Evolutionary conservation across 2,888 invertebrate species (phyloP).

Genomic region (Rotaria socialis): DNA sequence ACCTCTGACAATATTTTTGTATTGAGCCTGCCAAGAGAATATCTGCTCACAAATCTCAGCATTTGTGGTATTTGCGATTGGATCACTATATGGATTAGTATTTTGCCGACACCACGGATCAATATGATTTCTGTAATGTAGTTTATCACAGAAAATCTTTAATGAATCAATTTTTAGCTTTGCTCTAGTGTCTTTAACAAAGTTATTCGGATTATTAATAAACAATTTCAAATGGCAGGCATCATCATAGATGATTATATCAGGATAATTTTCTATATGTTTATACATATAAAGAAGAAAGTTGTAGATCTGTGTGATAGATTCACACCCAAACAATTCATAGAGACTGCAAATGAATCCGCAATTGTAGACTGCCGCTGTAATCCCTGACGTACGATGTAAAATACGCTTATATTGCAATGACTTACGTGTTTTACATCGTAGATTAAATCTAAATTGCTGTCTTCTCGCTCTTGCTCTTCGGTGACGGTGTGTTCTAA

Average conservation of each 20-base stretch:
- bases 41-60: neutral
- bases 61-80: neutral
- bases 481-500: too few species aligned
- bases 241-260: neutral
- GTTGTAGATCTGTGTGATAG: neutral
- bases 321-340: neutral
- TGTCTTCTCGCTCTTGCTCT: too few species aligned
- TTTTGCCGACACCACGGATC: neutral
- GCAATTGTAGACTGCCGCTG: neutral
- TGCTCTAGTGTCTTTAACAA: neutral
- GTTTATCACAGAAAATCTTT: neutral
- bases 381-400: neutral
- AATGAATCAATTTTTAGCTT: neutral
- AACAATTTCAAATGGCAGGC: neutral
- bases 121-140: neutral
- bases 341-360: neutral
- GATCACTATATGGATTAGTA: neutral
- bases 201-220: neutral
- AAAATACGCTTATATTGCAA: neutral
- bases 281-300: neutral
- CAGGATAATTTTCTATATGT: neutral
- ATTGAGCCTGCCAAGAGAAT: neutral
- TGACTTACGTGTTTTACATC: neutral
- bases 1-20: constrained; percentile 10
- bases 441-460: neutral